Evolutionary conservation across 2,797 vertebrate genomes (phyloP), one percentile per base, ranked within the genome.

Genomic region (Bovichtus diacanthus): DNA sequence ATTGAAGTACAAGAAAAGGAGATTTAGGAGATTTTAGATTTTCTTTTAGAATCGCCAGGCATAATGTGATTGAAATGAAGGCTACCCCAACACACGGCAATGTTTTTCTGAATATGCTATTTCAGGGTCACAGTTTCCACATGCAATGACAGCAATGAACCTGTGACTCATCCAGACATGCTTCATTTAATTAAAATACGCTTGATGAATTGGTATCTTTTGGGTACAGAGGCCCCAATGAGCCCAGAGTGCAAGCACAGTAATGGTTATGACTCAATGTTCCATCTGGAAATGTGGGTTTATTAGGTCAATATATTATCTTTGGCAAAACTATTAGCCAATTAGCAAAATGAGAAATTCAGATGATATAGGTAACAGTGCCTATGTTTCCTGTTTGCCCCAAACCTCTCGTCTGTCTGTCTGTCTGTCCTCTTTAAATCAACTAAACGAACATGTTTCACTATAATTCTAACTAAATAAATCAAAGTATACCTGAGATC

Each of bases 201-300:
- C 41, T n/a, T 36, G n/a, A 55, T 74, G 67, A 76, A 76, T 73
- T 39, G 16, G 11, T 54, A 2, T 74, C 56, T 74, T 82, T 77
- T 56, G 39, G 59, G 36, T 36, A 39, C 58, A 19, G 59, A 23
- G 39, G 50, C 51, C 56, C 49, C 27, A 44, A 13, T 58, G 75
- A 70, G 56, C 53, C 41, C 19, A 41, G 25, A 18, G 44, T 76
- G 78, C 61, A 78, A 64, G 67, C 71, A 21, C 60, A 15, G 16
- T 69, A 72, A 87, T 80, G 49, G 53, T 78, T 67, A 70, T 83
- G 77, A 78, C 76, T 84, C 54, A 82, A 82, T 60, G 63, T 71
- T 67, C 59, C 46, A 54, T 65, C 46, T 2, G 9, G 70, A 25
- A 61, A 74, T 23, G 59, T 51, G 13, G n/a, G n/a, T 56, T 80